phyloP scores from a whole-genome alignment of 2,113 vertebrate genomes.

The Rafetus swinhoei region DNA sequence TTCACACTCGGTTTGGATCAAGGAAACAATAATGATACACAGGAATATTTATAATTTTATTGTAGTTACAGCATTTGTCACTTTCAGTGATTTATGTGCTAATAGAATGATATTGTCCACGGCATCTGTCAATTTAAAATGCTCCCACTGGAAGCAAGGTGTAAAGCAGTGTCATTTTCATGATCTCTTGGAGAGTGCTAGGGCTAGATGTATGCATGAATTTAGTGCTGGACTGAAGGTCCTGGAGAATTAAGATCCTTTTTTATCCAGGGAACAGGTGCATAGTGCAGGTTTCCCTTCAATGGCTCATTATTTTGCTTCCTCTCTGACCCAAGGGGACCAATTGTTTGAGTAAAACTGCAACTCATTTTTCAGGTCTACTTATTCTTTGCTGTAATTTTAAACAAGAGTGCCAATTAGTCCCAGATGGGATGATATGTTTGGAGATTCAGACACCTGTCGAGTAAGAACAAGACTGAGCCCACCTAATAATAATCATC shows the following conservation, averaged over 20 bases:
- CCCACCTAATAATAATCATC: not conserved
- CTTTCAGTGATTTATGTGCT: not conserved
- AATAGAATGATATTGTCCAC: fast-evolving
- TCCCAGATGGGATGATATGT: fast-evolving
- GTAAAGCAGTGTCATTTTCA: not conserved
- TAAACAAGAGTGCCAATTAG: fast-evolving
- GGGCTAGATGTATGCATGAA: not conserved
- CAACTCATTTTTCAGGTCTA: not conserved
- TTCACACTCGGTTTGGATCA: not conserved
- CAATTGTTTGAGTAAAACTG: not conserved
- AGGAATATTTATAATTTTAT: not conserved
- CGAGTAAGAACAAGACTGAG: not conserved
- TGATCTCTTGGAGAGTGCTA: not conserved
- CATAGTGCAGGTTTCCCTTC: not conserved
- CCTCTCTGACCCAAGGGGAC: not conserved
- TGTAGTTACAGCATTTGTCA: not conserved
- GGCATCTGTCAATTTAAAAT: not conserved
- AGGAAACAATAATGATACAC: not conserved
- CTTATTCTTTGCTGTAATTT: not conserved
- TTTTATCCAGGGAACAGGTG: not conserved
- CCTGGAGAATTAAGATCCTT: not conserved
- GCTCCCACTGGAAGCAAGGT: fast-evolving
- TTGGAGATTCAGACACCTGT: not conserved
- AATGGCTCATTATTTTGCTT: not conserved
- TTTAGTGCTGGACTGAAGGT: not conserved